Evolutionary conservation across 64 coral and sea anemone species (phyloP).

Genomic region (Stichodactyla mertensii): DNA sequence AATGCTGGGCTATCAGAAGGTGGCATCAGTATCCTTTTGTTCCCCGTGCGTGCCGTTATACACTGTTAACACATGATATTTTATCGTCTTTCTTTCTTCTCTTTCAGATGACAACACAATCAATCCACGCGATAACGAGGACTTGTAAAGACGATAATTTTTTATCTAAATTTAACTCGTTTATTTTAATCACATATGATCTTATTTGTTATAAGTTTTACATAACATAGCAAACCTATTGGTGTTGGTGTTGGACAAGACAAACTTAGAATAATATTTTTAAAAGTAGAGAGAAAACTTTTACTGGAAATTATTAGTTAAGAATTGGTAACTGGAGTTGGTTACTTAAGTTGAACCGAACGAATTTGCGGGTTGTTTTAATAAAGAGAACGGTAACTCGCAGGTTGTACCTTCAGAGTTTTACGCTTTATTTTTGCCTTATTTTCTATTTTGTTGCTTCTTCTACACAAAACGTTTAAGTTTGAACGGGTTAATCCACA

Average conservation of each 20-base stretch:
- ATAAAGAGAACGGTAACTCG: background rate
- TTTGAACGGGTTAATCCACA: no score
- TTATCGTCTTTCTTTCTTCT: background rate
- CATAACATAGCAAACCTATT: background rate
- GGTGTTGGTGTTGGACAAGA: background rate
- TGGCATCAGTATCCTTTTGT: no score
- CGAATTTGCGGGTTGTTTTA: background rate
- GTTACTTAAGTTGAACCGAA: background rate
- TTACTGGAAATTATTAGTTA: background rate
- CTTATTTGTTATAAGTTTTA: background rate
- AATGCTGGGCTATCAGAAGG: no score
- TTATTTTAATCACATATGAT: background rate
- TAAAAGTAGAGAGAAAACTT: background rate
- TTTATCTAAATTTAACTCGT: background rate
- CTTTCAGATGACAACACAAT: slow-evolving; percentile 52
- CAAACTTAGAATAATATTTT: background rate
- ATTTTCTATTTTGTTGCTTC: no score
- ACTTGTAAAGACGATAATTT: background rate
- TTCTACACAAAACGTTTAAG: no score
- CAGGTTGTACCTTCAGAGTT: background rate
- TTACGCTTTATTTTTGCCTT: background rate
- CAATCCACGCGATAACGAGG: slow-evolving; percentile 15
- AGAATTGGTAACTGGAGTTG: background rate
- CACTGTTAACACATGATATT: background rate
- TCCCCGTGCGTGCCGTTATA: background rate